Evolutionary conservation across 2,888 invertebrate genomes (phyloP).

Genomic region (Schizaphis graminum): DNA sequence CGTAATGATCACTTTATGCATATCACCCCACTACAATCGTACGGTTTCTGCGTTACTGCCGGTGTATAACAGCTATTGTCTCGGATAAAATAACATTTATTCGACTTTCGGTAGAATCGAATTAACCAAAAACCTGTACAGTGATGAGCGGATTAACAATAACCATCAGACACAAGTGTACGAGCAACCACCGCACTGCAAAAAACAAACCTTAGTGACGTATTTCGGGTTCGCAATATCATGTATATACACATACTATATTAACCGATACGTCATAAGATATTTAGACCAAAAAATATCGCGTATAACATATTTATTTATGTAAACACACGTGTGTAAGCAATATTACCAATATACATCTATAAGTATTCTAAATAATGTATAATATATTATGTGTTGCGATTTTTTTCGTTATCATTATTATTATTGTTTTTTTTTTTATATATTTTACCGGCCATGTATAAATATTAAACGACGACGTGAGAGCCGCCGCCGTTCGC

Average conservation of each 20-base stretch:
- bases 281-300: neutral
- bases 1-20: no score
- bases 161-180: neutral
- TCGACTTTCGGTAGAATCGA: neutral
- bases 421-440: neutral
- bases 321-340: neutral
- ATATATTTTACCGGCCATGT: neutral
- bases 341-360: neutral
- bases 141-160: no score
- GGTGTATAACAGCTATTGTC: no score
- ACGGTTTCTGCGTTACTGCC: no score
- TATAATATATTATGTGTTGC: neutral
- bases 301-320: neutral
- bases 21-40: no score
- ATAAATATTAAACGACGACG: neutral
- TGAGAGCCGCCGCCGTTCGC: neutral
- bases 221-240: neutral
- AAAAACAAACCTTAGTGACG: neutral
- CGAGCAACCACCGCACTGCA: neutral
- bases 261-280: neutral
- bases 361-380: neutral
- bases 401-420: neutral
- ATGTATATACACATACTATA: no score
- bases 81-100: neutral
- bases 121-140: neutral